These are phyloP conservation scores for Gryon sp. DNA, from an alignment of 1,140 invertebrate species.

Conservation along the genomic window DNA sequence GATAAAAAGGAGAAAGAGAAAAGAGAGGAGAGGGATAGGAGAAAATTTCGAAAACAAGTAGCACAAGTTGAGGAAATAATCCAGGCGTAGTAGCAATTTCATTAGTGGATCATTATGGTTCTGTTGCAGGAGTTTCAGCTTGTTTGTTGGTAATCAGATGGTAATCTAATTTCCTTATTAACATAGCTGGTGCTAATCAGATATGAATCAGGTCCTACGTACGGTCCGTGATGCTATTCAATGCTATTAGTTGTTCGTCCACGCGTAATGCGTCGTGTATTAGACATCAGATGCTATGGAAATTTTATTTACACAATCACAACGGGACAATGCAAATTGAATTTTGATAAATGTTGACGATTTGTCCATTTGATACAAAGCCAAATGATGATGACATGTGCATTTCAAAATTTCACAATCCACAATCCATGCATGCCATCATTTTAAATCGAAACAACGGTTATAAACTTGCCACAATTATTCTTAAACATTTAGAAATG, in stretches of 20 bases:
- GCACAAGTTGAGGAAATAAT: conserved; percentile 30
- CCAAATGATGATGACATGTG: no score
- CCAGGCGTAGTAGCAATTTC: conserved; percentile 35
- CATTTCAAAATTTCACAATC: no score
- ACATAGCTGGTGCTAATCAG: conserved; percentile 52
- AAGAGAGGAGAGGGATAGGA: no score
- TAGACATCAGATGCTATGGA: conserved; percentile 20
- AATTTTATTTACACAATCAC: conserved; percentile 32
- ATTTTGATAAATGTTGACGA: conserved; percentile 2
- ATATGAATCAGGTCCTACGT: conserved; percentile 47
- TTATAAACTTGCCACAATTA: no score
- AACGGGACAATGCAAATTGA: neutral
- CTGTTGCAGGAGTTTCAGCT: conserved; percentile 28
- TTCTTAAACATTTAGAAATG: no score
- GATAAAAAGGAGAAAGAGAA: no score
- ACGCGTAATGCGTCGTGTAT: conserved; percentile 1
- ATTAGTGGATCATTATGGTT: conserved; percentile 49
- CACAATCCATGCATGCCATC: no score
- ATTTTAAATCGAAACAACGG: no score
- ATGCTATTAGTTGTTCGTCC: conserved; percentile 26
- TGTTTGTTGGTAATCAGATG: conserved; percentile 55
- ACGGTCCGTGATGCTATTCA: conserved; percentile 19
- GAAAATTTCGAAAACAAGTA: no score
- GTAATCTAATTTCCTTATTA: conserved; percentile 56
- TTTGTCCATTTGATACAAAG: conserved; percentile 6